Base-by-base conservation (phyloP, 92 coral and sea anemone genomes). In the Diadumene lineata region DNA sequence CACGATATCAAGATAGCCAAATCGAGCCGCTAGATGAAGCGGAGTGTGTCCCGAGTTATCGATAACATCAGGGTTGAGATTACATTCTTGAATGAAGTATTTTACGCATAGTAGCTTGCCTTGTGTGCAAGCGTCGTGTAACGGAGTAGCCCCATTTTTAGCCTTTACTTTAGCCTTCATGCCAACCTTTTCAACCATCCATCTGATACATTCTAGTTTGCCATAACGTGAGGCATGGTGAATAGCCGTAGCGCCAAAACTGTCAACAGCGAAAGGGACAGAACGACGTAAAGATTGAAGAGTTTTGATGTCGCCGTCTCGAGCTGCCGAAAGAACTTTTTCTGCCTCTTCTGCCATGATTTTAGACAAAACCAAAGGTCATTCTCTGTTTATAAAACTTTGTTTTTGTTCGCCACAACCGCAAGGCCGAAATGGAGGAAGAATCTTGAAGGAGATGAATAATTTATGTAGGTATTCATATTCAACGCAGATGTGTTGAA, bases 91-190 rank as follows among this genome's bases (percentile, higher is more conserved):
- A 17, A 91, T 51, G 70, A 87, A 86, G 81, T 76, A 91, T 64
- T 88, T 83, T 26, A 91, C 93, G 56, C 97, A 87, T 31, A 80
- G 70, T 15, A 87, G 74, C 29, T 82, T 86, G 19, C 97, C 97
- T 23, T 89, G 87, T 1, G 97, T 82, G 1, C 93, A 92, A 11
- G 97, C 93, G 66, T 87, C 97, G 73, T 91, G 97, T 23, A 91
- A 66, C 0, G 97, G 78, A 0, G 92, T 84, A 1, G 97, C 93
- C 16, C 97, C 97, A 34, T 79, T 87, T 50, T 79, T 88, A 13
- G 90, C 79, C 24, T 82, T 80, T 0, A 72, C 83, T 50, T 62
- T 85, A 8, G 88, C 84, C 34, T 88, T 81, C 72, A 87, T 81
- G 26, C 93, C 90, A 8, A 82, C 68, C 17, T 72, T 79, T 66